These are phyloP conservation scores for Metopolophium dirhodum DNA, from an alignment of 1,140 invertebrate genomes.

Conservation along the genomic window DNA sequence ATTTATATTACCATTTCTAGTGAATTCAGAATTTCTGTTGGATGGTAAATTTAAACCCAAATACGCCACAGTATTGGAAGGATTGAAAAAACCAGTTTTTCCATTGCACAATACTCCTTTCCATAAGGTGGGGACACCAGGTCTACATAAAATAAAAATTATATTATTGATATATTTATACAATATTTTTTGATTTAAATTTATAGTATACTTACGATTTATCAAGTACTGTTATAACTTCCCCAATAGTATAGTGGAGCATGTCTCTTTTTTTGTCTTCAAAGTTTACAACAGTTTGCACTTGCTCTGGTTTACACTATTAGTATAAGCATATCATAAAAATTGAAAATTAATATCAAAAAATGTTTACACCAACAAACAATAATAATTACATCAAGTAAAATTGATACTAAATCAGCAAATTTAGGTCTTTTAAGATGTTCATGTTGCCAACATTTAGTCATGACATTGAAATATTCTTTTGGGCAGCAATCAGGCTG, in stretches of 20 bases:
- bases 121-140: constrained; percentile 69
- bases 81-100: constrained; percentile 88
- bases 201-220: constrained; percentile 67
- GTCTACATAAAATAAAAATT: constrained; percentile 58
- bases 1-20: constrained; percentile 66
- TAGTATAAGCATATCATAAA: constrained; percentile 58
- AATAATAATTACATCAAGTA: constrained; percentile 73
- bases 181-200: constrained; percentile 6
- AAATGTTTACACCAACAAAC: not conserved
- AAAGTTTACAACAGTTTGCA: constrained; percentile 72
- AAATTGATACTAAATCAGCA: constrained; percentile 77
- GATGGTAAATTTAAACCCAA: constrained; percentile 81
- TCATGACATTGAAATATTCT: constrained; percentile 92
- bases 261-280: constrained; percentile 70
- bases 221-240: constrained; percentile 92
- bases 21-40: constrained; percentile 69
- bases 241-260: constrained; percentile 83
- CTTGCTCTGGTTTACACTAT: constrained; percentile 85
- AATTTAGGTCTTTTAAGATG: constrained; percentile 89
- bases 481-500: constrained; percentile 93
- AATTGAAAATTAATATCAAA: constrained; percentile 25
- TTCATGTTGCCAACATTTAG: constrained; percentile 95
- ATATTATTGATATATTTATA: not conserved
- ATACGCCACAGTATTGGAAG: constrained; percentile 86
- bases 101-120: constrained; percentile 84